Base-by-base conservation (phyloP, 2,888 invertebrate genomes). In the Metallyticus violacea region DNA sequence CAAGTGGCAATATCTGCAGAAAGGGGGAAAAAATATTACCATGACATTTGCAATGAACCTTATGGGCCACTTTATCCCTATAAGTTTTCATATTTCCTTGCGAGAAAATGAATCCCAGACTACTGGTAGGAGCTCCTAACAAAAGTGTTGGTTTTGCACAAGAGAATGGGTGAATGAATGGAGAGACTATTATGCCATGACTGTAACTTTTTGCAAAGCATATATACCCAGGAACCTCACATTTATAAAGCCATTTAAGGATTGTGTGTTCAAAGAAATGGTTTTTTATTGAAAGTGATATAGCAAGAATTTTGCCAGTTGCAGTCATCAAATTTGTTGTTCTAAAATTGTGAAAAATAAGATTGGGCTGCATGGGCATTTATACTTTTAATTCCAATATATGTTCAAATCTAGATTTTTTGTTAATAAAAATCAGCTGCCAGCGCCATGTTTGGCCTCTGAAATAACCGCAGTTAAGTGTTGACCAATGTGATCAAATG, bases 1-100 rank as follows among this genome's bases (percentile, higher is more conserved):
- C 5, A 89, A 87, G 88, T 89, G 62, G 89, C 89, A 25, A 88
- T 89, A 6, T 88, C 88, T 62, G 88, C 81, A 27, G 88, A 89
- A 86, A 79, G 88, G n/a, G 89, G 89, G 22, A n/a, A 85, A 86
- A 26, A 88, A 88, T 26, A 87, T 90, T 7, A 90, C 89, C 0
- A 27, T 89, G 9, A 76, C 89, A 29, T 88, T 87, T 84, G 86
- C 85, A 29, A 87, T 88, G 85, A 89, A 85, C 88, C 88, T 89
- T 22, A 81, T 87, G 40, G 88, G 89, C 26, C 82, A 81, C n/a
- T 88, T 87, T 62, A 30, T 89, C n/a, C 88, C 88, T 25, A 88
- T 88, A n/a, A 81, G 2, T 82, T 79, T 89, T 89, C 30, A 86
- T 89, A 30, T 89, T 89, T 81, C 88, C 88, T 7, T 26, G 88